Base-by-base conservation (phyloP, 1,140 invertebrate genomes). In the Tetranychus cinnabarinus region DNA sequence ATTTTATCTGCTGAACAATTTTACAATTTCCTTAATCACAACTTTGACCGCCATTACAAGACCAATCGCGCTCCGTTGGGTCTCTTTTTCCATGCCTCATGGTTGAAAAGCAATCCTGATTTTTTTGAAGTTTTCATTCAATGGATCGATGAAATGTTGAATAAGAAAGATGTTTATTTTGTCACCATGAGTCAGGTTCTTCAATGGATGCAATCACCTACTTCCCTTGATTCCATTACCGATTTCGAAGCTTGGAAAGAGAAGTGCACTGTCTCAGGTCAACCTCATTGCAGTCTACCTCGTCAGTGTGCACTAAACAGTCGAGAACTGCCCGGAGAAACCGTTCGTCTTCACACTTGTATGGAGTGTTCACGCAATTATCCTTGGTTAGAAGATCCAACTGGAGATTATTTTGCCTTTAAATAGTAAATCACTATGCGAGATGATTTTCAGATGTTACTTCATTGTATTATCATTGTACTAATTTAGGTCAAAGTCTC, bases 171-270 rank as follows among this genome's bases (percentile, higher is more conserved):
- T 70, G 90, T 92, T 5, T 95, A 92, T 74, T 93, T 96, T 69
- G 87, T 92, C 1, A 95, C 89, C 23, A 92, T 91, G 84, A 92
- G 88, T 2, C 88, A 83, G 77, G 88, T 93, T 12, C 86, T 96
- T 68, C 88, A 93, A 74, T 96, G 90, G 90, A 93, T 95, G 86
- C 88, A 92, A 74, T 87, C 85, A 65, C 90, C 90, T 46, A 91
- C 87, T 3, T 86, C 91, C 71, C 68, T 91, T 54, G 82, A 84
- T 12, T 81, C 80, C 15, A 77, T 93, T 48, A 78, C 86, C 67
- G 88, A 92, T 69, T 92, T 92, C 79, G 81, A 84, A 68, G 85
- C 89, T 69, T 92, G 88, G 88, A 92, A 92, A 73, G 88, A 91
- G 67, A 88, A 89, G 71, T 93, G 88, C 72, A 87, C 91, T 69